Conservation (phyloP, 2,888 invertebrate species). For the Trichacis sp. region DNA sequence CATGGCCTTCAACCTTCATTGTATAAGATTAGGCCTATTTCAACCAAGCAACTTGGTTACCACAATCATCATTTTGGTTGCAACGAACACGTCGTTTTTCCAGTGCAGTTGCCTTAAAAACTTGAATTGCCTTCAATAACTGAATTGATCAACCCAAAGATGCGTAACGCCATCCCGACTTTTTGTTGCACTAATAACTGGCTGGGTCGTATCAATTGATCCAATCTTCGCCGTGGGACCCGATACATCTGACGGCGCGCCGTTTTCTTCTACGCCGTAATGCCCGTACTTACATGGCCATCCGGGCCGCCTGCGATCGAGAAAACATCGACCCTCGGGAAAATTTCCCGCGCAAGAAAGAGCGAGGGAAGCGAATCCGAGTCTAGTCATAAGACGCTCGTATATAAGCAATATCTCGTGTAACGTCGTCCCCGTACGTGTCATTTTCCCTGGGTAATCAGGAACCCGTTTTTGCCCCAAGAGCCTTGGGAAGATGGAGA, state of each 20-base stretch:
- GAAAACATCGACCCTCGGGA: constrained; percentile 37
- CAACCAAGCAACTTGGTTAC: no score
- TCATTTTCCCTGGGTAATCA: constrained; percentile 53
- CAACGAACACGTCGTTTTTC: no score
- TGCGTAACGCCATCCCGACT: no score
- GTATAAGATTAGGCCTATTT: no score
- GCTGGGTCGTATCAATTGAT: constrained; percentile 42
- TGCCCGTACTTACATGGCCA: constrained; percentile 10
- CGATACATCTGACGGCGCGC: constrained; percentile 24
- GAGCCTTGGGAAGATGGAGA: constrained; percentile 28
- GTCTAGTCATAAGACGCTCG: constrained; percentile 32
- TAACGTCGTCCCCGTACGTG: constrained; percentile 35
- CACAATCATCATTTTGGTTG: no score
- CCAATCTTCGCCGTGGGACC: constrained; percentile 36
- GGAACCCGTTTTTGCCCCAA: constrained; percentile 32
- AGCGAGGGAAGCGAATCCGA: constrained; percentile 26
- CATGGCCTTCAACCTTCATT: no score
- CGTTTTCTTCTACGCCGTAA: constrained; percentile 8
- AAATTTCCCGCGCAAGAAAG: constrained; percentile 36
- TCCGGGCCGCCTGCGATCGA: constrained; percentile 8
- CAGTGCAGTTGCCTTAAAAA: no score
- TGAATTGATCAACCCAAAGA: no score
- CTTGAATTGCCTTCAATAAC: no score
- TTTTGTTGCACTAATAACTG: constrained; percentile 41
- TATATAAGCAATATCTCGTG: constrained; percentile 52